A percentile compares a stretch with the other conserved stretches of the same genome.
Evolutionary conservation across 2,888 invertebrate genomes (phyloP).

Genomic region (Lagria hirta): DNA sequence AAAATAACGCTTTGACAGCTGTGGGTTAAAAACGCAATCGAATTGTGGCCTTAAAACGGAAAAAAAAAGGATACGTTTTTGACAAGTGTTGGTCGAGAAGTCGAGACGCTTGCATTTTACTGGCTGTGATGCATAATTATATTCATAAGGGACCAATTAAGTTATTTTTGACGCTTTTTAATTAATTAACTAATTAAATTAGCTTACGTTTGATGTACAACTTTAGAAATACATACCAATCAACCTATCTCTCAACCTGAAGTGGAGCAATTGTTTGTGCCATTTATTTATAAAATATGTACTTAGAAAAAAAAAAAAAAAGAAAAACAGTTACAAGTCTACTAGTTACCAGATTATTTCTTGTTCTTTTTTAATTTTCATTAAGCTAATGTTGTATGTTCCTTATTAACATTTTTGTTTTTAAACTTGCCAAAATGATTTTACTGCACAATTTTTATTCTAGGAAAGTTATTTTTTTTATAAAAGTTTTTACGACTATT

Average conservation of each 20-base stretch:
- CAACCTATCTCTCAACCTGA: conserved; percentile 14
- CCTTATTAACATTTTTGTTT: conserved; percentile 19
- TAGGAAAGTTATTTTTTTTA: conserved; percentile 19
- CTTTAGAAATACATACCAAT: no score
- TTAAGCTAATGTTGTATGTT: conserved; percentile 22
- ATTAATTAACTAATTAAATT: conserved; percentile 9
- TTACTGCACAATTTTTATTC: conserved; percentile 30
- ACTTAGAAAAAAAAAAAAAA: no score
- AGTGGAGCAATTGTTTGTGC: conserved; percentile 19
- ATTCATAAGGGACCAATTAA: conserved; percentile 51
- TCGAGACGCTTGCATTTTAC: conserved; percentile 49
- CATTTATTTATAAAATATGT: conserved; percentile 14
- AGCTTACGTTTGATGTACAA: conserved; percentile 19
- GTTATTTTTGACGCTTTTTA: conserved; percentile 23
- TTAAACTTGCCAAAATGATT: conserved; percentile 30
- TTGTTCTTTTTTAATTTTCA: conserved; percentile 8
- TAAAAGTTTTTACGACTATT: conserved; percentile 26
- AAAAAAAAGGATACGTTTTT: conserved; percentile 10
- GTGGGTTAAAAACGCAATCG: conserved; percentile 48
- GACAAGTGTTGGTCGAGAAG: conserved; percentile 32
- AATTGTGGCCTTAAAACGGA: conserved; percentile 33
- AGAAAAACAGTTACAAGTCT: conserved; percentile 10
- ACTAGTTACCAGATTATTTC: conserved; percentile 22
- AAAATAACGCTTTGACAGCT: conserved; percentile 62
- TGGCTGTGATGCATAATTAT: conserved; percentile 54